These are phyloP conservation scores for Myotis myotis DNA, from an alignment of 2,797 vertebrate genomes.

Conservation along the genomic window DNA sequence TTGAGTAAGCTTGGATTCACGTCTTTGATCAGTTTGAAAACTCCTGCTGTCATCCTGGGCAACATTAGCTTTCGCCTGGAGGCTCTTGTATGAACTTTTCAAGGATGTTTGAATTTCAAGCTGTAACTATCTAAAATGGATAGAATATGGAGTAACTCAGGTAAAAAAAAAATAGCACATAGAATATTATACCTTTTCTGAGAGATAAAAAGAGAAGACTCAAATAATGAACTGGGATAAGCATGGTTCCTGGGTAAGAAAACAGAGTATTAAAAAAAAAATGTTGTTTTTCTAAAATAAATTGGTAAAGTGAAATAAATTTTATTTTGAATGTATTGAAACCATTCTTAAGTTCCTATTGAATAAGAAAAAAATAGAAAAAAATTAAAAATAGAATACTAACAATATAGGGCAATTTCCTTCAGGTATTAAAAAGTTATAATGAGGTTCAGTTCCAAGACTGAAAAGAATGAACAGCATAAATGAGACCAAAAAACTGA, in stretches of 20 bases:
- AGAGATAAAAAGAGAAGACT: not conserved
- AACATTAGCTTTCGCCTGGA: not conserved
- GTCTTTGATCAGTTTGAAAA: not conserved
- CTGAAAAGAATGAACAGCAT: not conserved
- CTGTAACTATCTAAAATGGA: not conserved
- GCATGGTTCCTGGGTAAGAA: not conserved
- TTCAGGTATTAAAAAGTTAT: not conserved
- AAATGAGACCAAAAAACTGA: not conserved
- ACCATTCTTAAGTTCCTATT: not conserved
- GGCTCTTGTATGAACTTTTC: not conserved
- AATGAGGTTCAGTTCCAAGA: not conserved
- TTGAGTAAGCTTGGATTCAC: not conserved
- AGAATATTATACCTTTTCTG: not conserved
- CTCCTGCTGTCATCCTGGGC: not conserved
- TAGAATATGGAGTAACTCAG: not conserved
- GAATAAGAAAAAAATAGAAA: not conserved
- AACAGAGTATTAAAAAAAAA: not conserved
- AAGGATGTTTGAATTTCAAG: slow-evolving; percentile 8
- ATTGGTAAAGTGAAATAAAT: not conserved
- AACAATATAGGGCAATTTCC: not conserved
- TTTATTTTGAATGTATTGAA: not conserved
- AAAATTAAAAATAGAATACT: not conserved
- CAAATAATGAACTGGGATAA: not conserved
- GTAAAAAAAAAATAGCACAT: not conserved
- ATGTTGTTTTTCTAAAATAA: not conserved